A percentile compares a stretch with the other conserved stretches of the same genome.
These are phyloP conservation scores for Himalopsyche phryganea DNA, from an alignment of 1,140 invertebrate species.

Conservation along the genomic window DNA sequence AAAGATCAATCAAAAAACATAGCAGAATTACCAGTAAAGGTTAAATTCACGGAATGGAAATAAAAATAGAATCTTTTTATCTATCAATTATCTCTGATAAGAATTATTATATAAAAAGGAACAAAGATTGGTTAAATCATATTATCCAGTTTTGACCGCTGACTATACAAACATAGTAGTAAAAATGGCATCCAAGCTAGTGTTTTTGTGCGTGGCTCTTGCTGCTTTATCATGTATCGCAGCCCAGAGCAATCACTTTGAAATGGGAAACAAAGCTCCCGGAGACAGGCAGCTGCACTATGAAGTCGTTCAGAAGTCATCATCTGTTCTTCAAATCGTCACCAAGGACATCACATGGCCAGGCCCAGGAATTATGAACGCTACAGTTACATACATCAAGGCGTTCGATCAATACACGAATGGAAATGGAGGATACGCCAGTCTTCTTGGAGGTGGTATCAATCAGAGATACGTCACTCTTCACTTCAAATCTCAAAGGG, in stretches of 20 bases:
- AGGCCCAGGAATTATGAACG: slow-evolving; percentile 34
- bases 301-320: slow-evolving; percentile 42
- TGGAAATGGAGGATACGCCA: slow-evolving; percentile 51
- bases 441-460: slow-evolving; percentile 44
- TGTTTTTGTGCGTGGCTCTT: slow-evolving; percentile 11
- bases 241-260: slow-evolving; percentile 28
- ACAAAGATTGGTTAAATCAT: no score
- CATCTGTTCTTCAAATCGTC: slow-evolving; percentile 41
- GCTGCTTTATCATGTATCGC: slow-evolving; percentile 4
- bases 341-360: slow-evolving; percentile 38
- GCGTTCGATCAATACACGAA: slow-evolving; percentile 50
- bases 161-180: no score
- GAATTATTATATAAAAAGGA: no score
- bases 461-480: slow-evolving; percentile 43
- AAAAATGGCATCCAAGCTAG: slow-evolving; percentile 18
- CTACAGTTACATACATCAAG: slow-evolving; percentile 51
- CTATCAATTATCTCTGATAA: no score
- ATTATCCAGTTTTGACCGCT: no score
- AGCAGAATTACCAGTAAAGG: no score
- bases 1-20: no score
- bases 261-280: slow-evolving; percentile 20
- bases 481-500: slow-evolving; percentile 52
- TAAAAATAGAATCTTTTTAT: no score
- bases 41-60: no score
- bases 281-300: slow-evolving; percentile 37